Evolutionary conservation across 2,113 vertebrate species (phyloP).

Genomic region (Cinclus cinclus): DNA sequence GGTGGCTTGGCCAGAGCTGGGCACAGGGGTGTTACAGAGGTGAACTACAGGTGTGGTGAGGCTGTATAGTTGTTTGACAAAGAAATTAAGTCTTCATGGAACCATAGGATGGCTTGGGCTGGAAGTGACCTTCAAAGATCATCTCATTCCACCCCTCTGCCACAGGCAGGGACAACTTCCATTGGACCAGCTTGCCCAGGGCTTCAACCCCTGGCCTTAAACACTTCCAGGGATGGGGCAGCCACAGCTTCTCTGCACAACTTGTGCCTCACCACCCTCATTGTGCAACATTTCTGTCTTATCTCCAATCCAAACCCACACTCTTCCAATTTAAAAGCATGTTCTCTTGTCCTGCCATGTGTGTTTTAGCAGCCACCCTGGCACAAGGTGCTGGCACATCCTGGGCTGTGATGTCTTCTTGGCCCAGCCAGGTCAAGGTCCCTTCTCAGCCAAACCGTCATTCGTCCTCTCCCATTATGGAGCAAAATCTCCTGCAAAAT

Average conservation of each 20-base stretch:
- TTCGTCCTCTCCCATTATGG: background rate
- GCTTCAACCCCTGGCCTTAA: background rate
- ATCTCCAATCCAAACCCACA: background rate
- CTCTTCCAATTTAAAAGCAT: background rate
- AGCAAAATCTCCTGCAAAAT: background rate
- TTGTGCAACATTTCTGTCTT: background rate
- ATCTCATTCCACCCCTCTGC: background rate
- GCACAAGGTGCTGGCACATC: background rate
- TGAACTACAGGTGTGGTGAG: background rate
- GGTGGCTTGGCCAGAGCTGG: background rate
- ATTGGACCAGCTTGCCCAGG: background rate
- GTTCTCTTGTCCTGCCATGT: background rate
- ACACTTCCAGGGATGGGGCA: background rate
- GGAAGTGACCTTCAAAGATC: background rate
- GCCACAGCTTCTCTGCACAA: background rate
- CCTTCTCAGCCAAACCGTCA: background rate
- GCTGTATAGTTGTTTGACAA: rapidly evolving
- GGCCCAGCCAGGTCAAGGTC: background rate
- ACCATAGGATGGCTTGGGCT: background rate
- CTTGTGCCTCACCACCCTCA: background rate
- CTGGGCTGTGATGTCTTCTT: background rate
- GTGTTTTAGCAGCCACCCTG: background rate
- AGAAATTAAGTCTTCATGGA: background rate
- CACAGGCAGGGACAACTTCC: background rate
- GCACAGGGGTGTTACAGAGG: rapidly evolving